Conservation (phyloP, 1,140 invertebrate genomes). For the Pinna nobilis region DNA sequence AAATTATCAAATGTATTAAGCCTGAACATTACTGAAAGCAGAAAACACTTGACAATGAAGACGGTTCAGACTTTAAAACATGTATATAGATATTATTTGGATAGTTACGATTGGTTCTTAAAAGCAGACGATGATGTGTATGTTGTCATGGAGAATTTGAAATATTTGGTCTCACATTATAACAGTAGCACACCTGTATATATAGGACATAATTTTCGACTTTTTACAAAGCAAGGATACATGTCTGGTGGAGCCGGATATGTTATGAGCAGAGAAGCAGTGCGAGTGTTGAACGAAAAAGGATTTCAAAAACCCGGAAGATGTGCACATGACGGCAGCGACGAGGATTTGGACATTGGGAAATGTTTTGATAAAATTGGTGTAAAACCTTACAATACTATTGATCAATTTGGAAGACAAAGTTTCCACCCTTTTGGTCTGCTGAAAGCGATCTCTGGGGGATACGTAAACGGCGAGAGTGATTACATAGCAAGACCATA, state of each 20-base stretch:
- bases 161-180: conserved; percentile 59
- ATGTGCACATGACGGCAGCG: conserved; percentile 80
- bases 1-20: conserved; percentile 57
- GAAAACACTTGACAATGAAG: conserved; percentile 48
- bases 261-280: conserved; percentile 81
- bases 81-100: conserved; percentile 79
- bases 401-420: conserved; percentile 88
- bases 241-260: conserved; percentile 79
- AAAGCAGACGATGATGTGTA: conserved; percentile 96
- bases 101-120: conserved; percentile 87
- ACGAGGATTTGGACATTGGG: conserved; percentile 96
- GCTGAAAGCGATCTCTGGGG: conserved; percentile 3
- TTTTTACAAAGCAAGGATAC: conserved; percentile 52
- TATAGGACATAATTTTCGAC: conserved; percentile 68
- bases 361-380: conserved; percentile 90
- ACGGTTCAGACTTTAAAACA: conserved; percentile 74
- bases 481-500: conserved; percentile 1
- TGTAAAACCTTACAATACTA: conserved; percentile 88
- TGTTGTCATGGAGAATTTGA: conserved; percentile 77
- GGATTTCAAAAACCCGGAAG: conserved; percentile 78
- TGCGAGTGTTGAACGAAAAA: conserved; percentile 39
- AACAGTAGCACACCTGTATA: conserved; percentile 50
- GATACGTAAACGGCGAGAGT: neutral
- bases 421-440: conserved; percentile 90
- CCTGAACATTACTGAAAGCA: conserved; percentile 37